Base-by-base conservation (phyloP, 1,140 invertebrate genomes). In the Drosophila gunungcola region DNA sequence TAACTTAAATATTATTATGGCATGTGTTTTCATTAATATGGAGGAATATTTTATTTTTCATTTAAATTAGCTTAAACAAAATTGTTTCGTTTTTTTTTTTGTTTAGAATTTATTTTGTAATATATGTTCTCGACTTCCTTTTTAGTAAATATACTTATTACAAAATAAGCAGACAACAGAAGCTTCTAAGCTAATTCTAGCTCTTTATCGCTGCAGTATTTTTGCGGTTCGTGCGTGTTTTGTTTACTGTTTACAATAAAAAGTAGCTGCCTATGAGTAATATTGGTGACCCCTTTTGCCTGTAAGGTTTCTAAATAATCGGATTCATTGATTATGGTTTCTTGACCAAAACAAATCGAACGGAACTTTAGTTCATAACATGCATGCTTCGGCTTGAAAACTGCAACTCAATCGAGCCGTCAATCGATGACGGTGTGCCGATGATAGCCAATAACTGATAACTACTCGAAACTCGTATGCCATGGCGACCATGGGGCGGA, bases 401-500 rank as follows among this genome's bases (percentile, higher is more conserved):
- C 6, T 25, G 7, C 4, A 9, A 60, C 45, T 73, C 51, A 56
- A 77, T 80, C 54, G 25, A 16, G 72, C 43, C 67, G 51, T 53
- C 21, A 39, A 60, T 70, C 60, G 78, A 81, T 88, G 83, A 78
- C 80, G 77, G 69, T 52, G 57, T 16, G 16, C 39, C 29, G 38
- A 13, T 38, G 29, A 63, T 60, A n/a, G 29, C 12, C 27, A 36
- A 46, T 51, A n/a, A 39, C 12, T 34, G 51, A 46, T 51, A 68
- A 38, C 32, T 10, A 25, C 1, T 10, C 9, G 25, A 21, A 38
- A 25, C 1, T 10, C 9, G 25, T 29, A 38, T 62, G 41, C 65
- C 48, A 67, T 48, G 55, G 60, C 64, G 84, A 72, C 84, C 79
- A 69, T 64, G 65, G 52, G 38, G 72, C 42, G 55, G n/a, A 27